A percentile compares a stretch with the other conserved stretches of the same genome.
phyloP scores from a whole-genome alignment of 2,888 invertebrate species.

The Ennomos quercinarius region DNA sequence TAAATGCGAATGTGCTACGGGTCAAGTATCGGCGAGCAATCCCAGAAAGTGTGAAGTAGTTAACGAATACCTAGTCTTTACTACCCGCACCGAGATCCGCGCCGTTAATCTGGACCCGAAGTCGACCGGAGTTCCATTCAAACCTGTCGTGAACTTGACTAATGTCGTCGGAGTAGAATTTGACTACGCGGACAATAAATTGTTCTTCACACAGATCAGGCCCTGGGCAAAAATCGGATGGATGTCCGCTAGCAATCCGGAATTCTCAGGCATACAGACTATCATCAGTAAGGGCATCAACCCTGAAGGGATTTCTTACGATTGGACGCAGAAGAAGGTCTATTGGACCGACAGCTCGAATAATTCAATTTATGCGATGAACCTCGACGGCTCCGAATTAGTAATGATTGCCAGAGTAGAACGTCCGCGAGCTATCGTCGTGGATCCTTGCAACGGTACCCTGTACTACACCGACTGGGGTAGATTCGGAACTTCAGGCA shows the following conservation, averaged over 20 bases:
- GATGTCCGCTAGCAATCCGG: conserved; percentile 90
- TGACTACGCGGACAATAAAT: conserved; percentile 93
- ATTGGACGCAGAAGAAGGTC: conserved; percentile 98
- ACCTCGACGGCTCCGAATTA: conserved; percentile 93
- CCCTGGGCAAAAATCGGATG: conserved; percentile 96
- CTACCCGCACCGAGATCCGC: conserved; percentile 96
- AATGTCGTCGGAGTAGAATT: conserved; percentile 98
- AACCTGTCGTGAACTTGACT: conserved; percentile 93
- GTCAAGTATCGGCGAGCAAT: conserved; percentile 88
- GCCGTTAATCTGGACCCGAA: conserved; percentile 95
- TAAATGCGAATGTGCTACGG: conserved; percentile 97
- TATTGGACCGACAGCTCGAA: conserved; percentile 99
- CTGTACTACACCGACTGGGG: conserved; percentile 99
- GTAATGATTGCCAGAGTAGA: conserved; percentile 97
- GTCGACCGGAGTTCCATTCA: conserved; percentile 93
- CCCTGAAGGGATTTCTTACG: conserved; percentile 97
- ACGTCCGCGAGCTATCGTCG: conserved; percentile 96
- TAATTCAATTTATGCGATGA: conserved; percentile 97
- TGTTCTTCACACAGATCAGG: conserved; percentile 97
- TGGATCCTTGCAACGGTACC: conserved; percentile 98
- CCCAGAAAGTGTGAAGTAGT: conserved; percentile 92
- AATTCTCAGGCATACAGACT: conserved; percentile 86
- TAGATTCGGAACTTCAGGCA: conserved; percentile 95
- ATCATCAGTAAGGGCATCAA: conserved; percentile 93
- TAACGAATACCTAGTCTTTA: conserved; percentile 96